Evolutionary conservation across 2,113 vertebrate species (phyloP), one percentile per base, ranked within the genome.

Genomic region (Butastur rufipennis): DNA sequence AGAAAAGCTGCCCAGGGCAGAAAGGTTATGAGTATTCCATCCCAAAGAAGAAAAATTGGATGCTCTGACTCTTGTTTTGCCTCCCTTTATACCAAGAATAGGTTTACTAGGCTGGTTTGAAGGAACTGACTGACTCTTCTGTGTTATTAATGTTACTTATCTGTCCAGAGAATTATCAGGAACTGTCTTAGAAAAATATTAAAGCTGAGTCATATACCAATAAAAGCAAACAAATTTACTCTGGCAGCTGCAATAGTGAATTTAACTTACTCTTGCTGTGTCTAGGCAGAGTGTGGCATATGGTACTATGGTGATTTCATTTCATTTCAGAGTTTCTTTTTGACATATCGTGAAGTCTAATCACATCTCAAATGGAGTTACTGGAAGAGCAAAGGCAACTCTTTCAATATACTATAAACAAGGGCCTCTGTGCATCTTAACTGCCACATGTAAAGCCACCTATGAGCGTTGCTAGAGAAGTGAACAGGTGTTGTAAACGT

Each of bases 151-250:
- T 80, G 34, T 74, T 89, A 79, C 48, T 91, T 65, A 56, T 75
- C 67, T 95, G 66, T 72, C 29, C 0, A 66, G 59, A 82, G 62
- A 72, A 88, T 88, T 90, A 94, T 87, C 48, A 96, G 94, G 62
- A 93, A 56, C 53, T 86, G 34, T 75, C 81, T 94, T 75, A 80
- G 71, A 86, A 95, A 95, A 96, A 90, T 95, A 92, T 90, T 92
- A 90, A 93, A 73, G 58, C 92, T 95, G 95, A 96, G 66, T 90
- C 87, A 83, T 82, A 66, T 80, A 88, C 81, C 81, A 96, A 50
- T 96, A 97, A 95, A 93, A 93, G 10, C 47, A 94, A 92, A 93
- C 58, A 96, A 96, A 96, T 96, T 80, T 53, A 92, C 42, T 85
- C 78, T 90, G 85, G 34, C 87, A 93, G 79, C 67, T 93, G 70